These are phyloP conservation scores for Triplophysa rosa DNA, from an alignment of 2,113 vertebrate species.

Conservation along the genomic window DNA sequence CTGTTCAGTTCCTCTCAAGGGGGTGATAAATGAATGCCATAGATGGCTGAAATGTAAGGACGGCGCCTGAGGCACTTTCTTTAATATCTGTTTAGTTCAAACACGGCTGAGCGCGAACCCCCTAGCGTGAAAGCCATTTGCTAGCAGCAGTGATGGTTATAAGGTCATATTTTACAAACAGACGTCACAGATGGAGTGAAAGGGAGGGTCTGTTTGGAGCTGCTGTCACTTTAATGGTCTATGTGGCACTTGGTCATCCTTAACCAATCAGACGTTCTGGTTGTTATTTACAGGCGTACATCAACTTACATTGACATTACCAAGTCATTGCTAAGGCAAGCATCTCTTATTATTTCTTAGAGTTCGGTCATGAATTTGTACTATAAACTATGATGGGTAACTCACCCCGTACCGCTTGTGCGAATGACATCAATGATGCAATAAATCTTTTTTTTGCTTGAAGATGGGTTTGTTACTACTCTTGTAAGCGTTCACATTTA, in stretches of 20 bases:
- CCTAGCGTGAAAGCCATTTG: neutral
- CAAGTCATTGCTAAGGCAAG: no score
- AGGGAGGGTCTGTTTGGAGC: neutral
- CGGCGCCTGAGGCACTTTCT: neutral
- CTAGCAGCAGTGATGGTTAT: neutral
- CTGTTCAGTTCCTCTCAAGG: neutral
- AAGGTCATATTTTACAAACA: neutral
- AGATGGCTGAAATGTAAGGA: neutral
- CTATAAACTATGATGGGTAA: no score
- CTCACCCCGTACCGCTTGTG: no score
- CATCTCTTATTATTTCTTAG: no score
- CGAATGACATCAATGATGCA: no score
- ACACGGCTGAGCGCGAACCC: neutral
- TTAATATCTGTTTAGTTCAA: neutral
- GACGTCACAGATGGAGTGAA: neutral
- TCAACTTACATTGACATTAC: neutral
- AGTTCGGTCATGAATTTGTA: no score
- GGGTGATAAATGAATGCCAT: neutral
- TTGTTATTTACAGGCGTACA: neutral
- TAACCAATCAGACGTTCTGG: neutral
- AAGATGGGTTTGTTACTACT: no score
- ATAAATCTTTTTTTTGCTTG: no score
- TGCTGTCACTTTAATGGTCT: neutral
- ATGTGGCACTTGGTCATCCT: neutral
- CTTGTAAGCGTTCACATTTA: no score